phyloP scores from a whole-genome alignment of 2,888 invertebrate species.

The Nemotelus pantherinus region DNA sequence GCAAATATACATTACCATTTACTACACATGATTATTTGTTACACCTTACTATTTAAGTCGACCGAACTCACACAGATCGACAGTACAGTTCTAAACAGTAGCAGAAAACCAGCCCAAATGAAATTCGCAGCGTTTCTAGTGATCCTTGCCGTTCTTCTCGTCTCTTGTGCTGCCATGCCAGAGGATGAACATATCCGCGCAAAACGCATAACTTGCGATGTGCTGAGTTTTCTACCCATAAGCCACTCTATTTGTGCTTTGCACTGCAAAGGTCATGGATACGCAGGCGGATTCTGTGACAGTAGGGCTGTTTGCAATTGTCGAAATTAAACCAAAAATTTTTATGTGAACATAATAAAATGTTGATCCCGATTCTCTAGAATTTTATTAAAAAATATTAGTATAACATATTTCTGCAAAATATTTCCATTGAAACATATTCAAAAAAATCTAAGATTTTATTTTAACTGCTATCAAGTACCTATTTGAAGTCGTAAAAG shows the following conservation, averaged over 20 bases:
- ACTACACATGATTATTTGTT: too few relatives aligned
- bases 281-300: conserved; percentile 58
- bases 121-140: neutral
- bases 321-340: conserved; percentile 27
- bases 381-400: too few relatives aligned
- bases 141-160: neutral
- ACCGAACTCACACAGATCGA: too few relatives aligned
- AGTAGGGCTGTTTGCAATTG: conserved; percentile 57
- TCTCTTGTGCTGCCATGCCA: neutral
- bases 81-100: too few relatives aligned
- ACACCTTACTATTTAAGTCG: too few relatives aligned
- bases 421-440: too few relatives aligned
- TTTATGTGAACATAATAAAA: too few relatives aligned
- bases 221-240: conserved; percentile 53
- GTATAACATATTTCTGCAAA: too few relatives aligned
- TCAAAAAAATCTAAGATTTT: too few relatives aligned
- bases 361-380: too few relatives aligned
- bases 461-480: too few relatives aligned
- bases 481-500: neutral
- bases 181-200: conserved; percentile 48
- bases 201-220: conserved; percentile 59
- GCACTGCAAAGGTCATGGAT: conserved; percentile 56
- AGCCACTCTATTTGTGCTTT: conserved; percentile 60
- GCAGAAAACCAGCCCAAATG: neutral
- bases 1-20: too few relatives aligned